phyloP scores from a whole-genome alignment of 2,888 invertebrate genomes.

The Diaprepes abbreviatus region DNA sequence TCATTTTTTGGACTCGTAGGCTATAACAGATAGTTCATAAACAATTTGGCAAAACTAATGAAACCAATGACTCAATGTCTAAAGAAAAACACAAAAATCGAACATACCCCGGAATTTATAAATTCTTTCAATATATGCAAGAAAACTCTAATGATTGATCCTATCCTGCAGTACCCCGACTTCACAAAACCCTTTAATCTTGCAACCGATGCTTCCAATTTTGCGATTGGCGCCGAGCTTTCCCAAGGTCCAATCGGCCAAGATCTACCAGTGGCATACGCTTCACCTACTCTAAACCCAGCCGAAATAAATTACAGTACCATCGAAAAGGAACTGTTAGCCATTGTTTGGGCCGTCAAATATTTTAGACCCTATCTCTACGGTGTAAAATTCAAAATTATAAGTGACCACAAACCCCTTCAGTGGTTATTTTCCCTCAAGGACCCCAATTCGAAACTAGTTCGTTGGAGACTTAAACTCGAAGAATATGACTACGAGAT shows the following conservation, averaged over 20 bases:
- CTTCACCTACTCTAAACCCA: constrained; percentile 13
- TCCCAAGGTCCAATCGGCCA: constrained; percentile 27
- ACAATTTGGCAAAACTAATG: constrained; percentile 18
- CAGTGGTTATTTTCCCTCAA: constrained; percentile 44
- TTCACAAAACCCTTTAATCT: constrained; percentile 35
- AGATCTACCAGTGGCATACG: constrained; percentile 26
- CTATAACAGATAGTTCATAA: constrained; percentile 26
- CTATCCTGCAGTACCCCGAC: constrained; percentile 35
- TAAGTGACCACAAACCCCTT: constrained; percentile 45
- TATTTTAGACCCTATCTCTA: too few relatives aligned
- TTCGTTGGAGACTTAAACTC: constrained; percentile 23
- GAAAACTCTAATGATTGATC: constrained; percentile 24
- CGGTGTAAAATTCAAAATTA: constrained; percentile 41
- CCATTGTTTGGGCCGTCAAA: too few relatives aligned
- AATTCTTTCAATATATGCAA: constrained; percentile 19
- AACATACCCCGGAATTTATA: constrained; percentile 27
- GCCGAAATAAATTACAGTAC: constrained; percentile 2
- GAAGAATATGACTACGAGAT: constrained; percentile 44
- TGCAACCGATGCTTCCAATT: constrained; percentile 35
- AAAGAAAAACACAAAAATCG: constrained; percentile 26
- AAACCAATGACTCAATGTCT: constrained; percentile 36
- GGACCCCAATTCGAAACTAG: constrained; percentile 46
- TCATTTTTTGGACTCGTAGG: constrained; percentile 32
- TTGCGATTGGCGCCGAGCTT: constrained; percentile 28
- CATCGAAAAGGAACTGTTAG: too few relatives aligned